These are phyloP conservation scores for Dryocosmus kuriphilus DNA, from an alignment of 2,888 invertebrate species.

Conservation along the genomic window DNA sequence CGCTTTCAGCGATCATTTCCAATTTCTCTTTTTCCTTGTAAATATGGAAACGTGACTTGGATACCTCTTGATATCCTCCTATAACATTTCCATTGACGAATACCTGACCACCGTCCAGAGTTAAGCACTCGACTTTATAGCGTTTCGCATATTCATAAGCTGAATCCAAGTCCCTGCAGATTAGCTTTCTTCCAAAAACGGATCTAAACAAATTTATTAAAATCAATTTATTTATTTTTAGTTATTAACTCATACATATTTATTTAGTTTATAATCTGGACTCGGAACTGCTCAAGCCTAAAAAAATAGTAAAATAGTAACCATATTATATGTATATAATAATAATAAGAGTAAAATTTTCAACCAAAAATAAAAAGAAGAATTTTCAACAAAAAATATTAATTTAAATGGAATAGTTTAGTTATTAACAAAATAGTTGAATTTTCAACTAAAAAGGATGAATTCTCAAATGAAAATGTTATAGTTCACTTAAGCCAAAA, in stretches of 20 bases:
- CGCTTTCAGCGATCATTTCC: neutral
- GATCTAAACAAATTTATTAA: neutral
- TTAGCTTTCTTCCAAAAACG: constrained; percentile 1
- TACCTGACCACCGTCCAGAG: neutral
- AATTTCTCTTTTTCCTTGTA: neutral
- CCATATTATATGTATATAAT: too few relatives aligned
- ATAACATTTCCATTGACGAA: neutral
- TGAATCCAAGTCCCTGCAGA: neutral
- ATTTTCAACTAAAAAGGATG: too few relatives aligned
- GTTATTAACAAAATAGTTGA: too few relatives aligned
- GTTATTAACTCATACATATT: neutral
- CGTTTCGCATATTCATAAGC: neutral
- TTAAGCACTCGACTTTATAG: neutral
- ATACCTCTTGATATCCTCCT: neutral
- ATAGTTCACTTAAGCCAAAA: too few relatives aligned
- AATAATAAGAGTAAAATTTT: too few relatives aligned
- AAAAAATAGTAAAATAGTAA: too few relatives aligned
- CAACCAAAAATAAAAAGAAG: too few relatives aligned
- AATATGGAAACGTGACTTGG: neutral
- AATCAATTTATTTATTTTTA: neutral
- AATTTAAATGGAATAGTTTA: too few relatives aligned
- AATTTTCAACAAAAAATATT: too few relatives aligned
- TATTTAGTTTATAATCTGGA: neutral
- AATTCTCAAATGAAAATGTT: too few relatives aligned
- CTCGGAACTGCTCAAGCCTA: too few relatives aligned